Percentiles rank a stretch among this genome's conserved stretches.
Evolutionary conservation across 2,113 vertebrate species (phyloP).

Genomic region (Salvelinus namaycush): DNA sequence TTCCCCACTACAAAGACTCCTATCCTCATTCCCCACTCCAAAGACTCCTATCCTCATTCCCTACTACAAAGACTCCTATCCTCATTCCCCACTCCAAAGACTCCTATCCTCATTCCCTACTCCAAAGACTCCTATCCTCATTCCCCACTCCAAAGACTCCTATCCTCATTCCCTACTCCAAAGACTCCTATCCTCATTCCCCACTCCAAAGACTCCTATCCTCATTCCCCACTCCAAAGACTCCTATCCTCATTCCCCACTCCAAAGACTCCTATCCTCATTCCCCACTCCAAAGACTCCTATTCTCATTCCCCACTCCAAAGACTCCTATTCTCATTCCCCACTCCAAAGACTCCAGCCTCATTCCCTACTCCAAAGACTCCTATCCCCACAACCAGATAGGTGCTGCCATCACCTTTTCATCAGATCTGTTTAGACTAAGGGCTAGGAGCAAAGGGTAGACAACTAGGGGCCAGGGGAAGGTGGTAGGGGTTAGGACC

Average conservation of each 20-base stretch:
- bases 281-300: background rate
- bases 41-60: background rate
- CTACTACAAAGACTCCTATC: background rate
- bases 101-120: background rate
- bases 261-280: background rate
- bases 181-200: background rate
- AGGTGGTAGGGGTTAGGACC: background rate
- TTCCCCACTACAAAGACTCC: background rate
- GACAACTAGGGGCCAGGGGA: background rate
- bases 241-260: background rate
- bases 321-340: too few species aligned
- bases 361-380: background rate
- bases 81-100: too few species aligned
- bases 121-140: background rate
- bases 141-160: background rate
- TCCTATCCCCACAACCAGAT: background rate
- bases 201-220: background rate
- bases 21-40: background rate
- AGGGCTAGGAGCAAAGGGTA: background rate
- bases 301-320: background rate
- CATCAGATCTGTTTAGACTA: background rate
- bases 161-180: background rate
- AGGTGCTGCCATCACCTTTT: background rate
- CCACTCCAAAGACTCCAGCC: background rate
- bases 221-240: background rate